A percentile compares a stretch with the other conserved stretches of the same genome.
phyloP scores from a whole-genome alignment of 2,888 invertebrate species.

The Trimorus sp. region DNA sequence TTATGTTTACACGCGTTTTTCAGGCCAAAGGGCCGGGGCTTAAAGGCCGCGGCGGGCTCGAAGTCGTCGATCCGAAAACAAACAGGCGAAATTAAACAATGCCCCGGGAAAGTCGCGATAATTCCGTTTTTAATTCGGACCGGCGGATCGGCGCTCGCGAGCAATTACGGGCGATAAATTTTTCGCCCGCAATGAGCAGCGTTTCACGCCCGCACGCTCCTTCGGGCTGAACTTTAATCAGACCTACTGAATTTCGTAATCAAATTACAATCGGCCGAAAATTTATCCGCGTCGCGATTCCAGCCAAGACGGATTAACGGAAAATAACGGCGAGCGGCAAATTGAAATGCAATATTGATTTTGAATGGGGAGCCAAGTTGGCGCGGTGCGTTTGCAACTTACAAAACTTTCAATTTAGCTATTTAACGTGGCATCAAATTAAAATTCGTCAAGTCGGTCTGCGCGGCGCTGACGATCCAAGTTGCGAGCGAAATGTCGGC shows the following conservation, averaged over 20 bases:
- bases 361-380: too few species aligned
- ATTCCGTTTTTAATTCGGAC: too few species aligned
- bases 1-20: constrained; percentile 41
- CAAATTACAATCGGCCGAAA: constrained; percentile 42
- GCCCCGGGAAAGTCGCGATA: too few species aligned
- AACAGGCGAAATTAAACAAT: neutral
- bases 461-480: too few species aligned
- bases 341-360: too few species aligned
- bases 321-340: constrained; percentile 18
- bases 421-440: too few species aligned
- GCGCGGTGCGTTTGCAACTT: too few species aligned
- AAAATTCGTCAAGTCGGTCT: too few species aligned
- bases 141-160: too few species aligned
- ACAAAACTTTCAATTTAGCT: too few species aligned
- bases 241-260: constrained; percentile 27
- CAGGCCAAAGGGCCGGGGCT: constrained; percentile 13
- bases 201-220: neutral
- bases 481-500: too few species aligned
- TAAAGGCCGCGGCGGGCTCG: too few species aligned
- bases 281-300: constrained; percentile 26
- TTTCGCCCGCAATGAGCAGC: neutral
- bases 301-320: constrained; percentile 19
- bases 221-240: neutral
- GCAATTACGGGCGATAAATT: constrained; percentile 1
- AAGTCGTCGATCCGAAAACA: neutral